Evolutionary conservation across 2,113 vertebrate species (phyloP), one percentile per base, ranked within the genome.

Genomic region (Rhizomys pruinosus): DNA sequence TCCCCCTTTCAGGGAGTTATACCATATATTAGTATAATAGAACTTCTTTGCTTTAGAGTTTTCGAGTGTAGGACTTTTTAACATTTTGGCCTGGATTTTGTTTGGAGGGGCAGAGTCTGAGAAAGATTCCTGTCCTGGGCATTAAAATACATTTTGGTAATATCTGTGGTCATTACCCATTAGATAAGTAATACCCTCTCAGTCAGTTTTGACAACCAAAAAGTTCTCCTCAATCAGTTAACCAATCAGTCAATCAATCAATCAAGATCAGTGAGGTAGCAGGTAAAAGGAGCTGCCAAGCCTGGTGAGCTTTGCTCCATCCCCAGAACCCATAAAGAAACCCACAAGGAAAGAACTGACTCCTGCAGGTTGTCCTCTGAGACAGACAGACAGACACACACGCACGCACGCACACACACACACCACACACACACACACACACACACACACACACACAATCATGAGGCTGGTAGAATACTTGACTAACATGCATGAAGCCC

Each of bases 11-110:
- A 66, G 52, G 71, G 71, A 84, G 16, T 77, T 90, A 37, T n/a
- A 71, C 5, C n/a, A 27, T 74, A 20, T 69, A 61, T 68, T 57
- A 52, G 8, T 87, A 81, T 57, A 71, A 16, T 84, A 79, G 77
- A 86, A 20, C 20, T 72, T 76, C 37, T 90, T 92, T 32, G 61
- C 27, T 82, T 80, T 72, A 64, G 57, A 77, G 25, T 82, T 89
- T 84, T 85, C 88, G 25, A 93, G 4, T 16, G 32, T 86, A 39
- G 5, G 5, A 57, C n/a, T 34, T 2, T n/a, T 76, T 94, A 34
- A 69, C 59, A 79, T 91, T 93, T 88, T 55, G 17, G 7, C 37
- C 37, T 47, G 44, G 27, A 34, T 74, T 73, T 74, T 94, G 15
- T 90, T 85, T 86, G 11, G 72, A 84, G 59, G 16, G 13, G 42